A percentile compares a stretch with the other conserved stretches of the same genome.
Conservation (phyloP, 2,113 vertebrate species). For the Tylochromis polylepis region DNA sequence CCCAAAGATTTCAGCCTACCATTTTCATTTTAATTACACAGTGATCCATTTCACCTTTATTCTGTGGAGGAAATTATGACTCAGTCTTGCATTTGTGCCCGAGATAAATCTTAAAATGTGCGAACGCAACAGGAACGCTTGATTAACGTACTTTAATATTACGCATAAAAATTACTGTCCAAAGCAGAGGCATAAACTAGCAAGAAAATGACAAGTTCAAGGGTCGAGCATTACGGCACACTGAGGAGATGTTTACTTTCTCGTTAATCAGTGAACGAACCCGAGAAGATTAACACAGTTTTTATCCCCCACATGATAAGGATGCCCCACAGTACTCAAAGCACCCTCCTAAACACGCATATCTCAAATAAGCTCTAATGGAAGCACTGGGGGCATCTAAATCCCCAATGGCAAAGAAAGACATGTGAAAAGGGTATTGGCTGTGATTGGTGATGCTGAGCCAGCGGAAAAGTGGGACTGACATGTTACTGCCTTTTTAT, state of each 20-base stretch:
- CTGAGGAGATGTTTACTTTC: not conserved
- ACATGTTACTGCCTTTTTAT: not conserved
- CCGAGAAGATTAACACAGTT: not conserved
- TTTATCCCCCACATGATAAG: not conserved
- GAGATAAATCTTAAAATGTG: not conserved
- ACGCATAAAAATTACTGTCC: not conserved
- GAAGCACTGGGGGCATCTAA: not conserved
- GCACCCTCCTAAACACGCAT: not conserved
- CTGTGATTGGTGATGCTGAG: not conserved
- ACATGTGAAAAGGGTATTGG: not conserved
- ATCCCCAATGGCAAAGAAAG: not conserved
- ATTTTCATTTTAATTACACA: not conserved
- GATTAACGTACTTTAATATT: not conserved
- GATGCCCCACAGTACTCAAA: not conserved
- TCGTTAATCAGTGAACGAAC: not conserved
- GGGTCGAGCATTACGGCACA: not conserved
- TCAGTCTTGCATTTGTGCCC: not conserved
- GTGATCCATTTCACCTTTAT: not conserved
- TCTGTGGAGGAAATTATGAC: not conserved
- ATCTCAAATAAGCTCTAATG: not conserved
- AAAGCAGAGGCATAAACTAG: not conserved
- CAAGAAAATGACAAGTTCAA: not conserved
- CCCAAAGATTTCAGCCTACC: not conserved
- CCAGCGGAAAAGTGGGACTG: not conserved
- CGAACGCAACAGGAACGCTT: not conserved